Base-by-base conservation (phyloP, 2,888 invertebrate genomes). In the Latrodectus hesperus region DNA sequence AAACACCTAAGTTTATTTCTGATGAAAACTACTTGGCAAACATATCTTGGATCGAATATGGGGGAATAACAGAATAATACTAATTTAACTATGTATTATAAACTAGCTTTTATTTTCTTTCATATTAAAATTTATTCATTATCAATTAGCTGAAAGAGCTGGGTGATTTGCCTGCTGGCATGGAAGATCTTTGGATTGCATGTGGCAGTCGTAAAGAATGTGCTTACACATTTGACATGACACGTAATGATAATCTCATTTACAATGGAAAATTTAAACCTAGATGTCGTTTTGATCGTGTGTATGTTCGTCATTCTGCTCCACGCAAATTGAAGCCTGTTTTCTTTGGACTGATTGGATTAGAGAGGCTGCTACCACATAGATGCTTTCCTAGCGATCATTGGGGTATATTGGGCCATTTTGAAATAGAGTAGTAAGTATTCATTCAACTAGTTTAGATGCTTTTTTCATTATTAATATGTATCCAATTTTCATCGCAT, bases 181-280 rank as follows among this genome's bases (percentile, higher is more conserved):
- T 94, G 65, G 90, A 90, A 71, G 94, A 94, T 90, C 73, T 94
- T 4, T 94, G 94, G 94, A 92, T 93, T 72, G 91, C 92, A 9
- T 93, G 93, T 75, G 94, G 94, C 0, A 91, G 92, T n/a, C 92
- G 93, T 10, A 91, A 91, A 74, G 93, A 93, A 88, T 93, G 93
- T 26, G 91, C 92, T 80, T 94, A 92, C 91, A 94, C 94, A 0
- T 94, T 94, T 94, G 94, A 94, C 91, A 92, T 92, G 83, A 91
- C 90, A n/a, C 91, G 93, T 64, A 94, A 94, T 91, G 93, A 93
- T 89, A 94, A 94, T 91, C 91, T 90, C 5, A 55, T 84, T n/a
- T 89, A 53, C 49, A 87, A 88, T 70, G 88, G 74, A 8, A 83
- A 74, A n/a, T 89, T 82, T 68, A 90, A 90, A 70, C 90, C 93